Evolutionary conservation across 2,113 vertebrate species (phyloP).

Genomic region (Erpornis zantholeuca): DNA sequence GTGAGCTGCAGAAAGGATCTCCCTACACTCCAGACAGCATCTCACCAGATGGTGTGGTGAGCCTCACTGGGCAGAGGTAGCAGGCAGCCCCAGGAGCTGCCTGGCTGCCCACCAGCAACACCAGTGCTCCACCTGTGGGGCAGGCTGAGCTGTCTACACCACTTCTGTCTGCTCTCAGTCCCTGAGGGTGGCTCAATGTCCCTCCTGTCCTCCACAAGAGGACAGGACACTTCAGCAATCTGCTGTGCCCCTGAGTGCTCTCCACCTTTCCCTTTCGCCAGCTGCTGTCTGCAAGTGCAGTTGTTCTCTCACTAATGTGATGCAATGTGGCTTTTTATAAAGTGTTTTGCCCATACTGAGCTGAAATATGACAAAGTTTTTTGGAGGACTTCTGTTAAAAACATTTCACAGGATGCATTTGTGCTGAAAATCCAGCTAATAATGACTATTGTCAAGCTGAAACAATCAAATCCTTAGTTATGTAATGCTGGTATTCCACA

Average conservation of each 20-base stretch:
- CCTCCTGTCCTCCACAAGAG: not conserved
- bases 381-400: not conserved
- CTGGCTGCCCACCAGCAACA: not conserved
- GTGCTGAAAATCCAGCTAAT: not conserved
- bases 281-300: not conserved
- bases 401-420: not conserved
- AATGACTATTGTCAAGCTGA: not conserved
- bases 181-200: not conserved
- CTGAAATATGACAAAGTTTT: not conserved
- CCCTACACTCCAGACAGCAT: not conserved
- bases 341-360: not conserved
- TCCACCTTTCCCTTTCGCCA: not conserved
- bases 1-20: not conserved
- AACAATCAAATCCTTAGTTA: not conserved
- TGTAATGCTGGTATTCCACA: not conserved
- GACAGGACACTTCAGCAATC: not conserved
- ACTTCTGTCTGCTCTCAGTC: not conserved
- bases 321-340: not conserved
- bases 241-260: not conserved
- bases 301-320: not conserved
- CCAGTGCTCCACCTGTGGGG: accelerated
- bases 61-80: not conserved
- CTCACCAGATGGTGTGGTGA: not conserved
- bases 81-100: accelerated
- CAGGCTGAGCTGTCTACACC: accelerated